Conservation (phyloP, 2,797 vertebrate genomes). For the Calcarius lapponicus region DNA sequence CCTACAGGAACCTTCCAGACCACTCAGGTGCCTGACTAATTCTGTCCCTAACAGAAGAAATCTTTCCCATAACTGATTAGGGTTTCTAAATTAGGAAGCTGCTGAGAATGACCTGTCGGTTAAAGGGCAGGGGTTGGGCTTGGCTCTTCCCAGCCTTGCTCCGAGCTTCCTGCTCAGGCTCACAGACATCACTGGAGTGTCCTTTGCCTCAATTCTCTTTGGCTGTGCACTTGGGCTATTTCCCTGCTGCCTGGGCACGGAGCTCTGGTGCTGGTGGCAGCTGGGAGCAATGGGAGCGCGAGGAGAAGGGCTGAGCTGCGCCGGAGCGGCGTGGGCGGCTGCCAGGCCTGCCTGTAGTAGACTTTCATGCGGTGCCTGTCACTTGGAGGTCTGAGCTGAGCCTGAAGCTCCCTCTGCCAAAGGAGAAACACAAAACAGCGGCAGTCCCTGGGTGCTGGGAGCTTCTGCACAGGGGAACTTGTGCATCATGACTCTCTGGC, state of each 20-base stretch:
- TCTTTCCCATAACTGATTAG: not conserved
- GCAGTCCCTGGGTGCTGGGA: not conserved
- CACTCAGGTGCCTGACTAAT: not conserved
- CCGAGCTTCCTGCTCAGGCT: not conserved
- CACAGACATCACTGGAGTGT: not conserved
- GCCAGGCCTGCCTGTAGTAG: not conserved
- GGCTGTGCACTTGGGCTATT: not conserved
- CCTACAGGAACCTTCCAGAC: not conserved
- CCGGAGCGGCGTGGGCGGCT: not conserved
- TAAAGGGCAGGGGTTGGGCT: not conserved
- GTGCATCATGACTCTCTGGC: not conserved
- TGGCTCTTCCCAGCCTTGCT: not conserved
- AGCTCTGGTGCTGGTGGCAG: not conserved
- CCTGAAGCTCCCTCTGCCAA: not conserved
- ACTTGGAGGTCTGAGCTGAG: not conserved
- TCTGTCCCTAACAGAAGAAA: not conserved
- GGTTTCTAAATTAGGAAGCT: conserved; percentile 20
- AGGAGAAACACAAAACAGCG: not conserved
- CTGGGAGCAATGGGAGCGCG: not conserved
- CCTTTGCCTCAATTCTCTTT: conserved; percentile 25
- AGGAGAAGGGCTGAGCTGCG: not conserved
- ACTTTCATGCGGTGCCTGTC: not conserved
- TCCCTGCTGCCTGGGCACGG: not conserved
- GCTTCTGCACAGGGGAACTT: not conserved
- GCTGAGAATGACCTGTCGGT: not conserved